Base-by-base conservation (phyloP, 1,140 invertebrate species). In the Cotesia vestalis region DNA sequence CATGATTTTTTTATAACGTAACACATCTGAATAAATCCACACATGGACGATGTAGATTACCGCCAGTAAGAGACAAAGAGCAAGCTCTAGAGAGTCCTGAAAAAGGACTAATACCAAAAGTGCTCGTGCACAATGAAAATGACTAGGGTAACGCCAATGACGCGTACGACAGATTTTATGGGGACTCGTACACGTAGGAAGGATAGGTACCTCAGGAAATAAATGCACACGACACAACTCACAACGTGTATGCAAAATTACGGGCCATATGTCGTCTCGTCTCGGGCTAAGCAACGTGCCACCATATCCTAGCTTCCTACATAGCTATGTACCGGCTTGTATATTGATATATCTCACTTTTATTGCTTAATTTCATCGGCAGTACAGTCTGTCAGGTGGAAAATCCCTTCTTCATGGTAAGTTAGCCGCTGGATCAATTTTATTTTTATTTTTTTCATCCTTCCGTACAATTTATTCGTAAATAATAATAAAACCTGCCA, bases 91-190 rank as follows among this genome's bases (percentile, higher is more conserved):
- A 2, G 20, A 27, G 40, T 9, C 40, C 40, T 14, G 17, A 59
- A 27, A 27, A 59, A 59, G 9, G 6, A 17, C 27, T 38, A 62
- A 62, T 71, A 71, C 57, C 67, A 64, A 66, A 71, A 66, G 60
- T 59, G 62, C 57, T 51, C 46, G 53, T 66, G 66, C 3, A 27
- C 20, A 59, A 55, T 27, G 9, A 46, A 46, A 46, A 46, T 46
- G 40, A 46, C 40, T 46, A 59, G 14, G 57, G 20, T 17, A 51
- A 66, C 61, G 20, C 27, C 69, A 55, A 68, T 69, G 68, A 75
- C 53, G 69, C 71, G 76, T 73, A 75, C 66, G 74, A 73, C 76
- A 73, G 74, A 73, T 75, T 77, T 77, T 73, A 77, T 77, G 74
- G 72, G 53, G 27, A 69, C 11, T 1, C 27, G 27, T 27, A 27